phyloP scores from a whole-genome alignment of 1,140 invertebrate genomes.

The Paraescarpia echinospica region DNA sequence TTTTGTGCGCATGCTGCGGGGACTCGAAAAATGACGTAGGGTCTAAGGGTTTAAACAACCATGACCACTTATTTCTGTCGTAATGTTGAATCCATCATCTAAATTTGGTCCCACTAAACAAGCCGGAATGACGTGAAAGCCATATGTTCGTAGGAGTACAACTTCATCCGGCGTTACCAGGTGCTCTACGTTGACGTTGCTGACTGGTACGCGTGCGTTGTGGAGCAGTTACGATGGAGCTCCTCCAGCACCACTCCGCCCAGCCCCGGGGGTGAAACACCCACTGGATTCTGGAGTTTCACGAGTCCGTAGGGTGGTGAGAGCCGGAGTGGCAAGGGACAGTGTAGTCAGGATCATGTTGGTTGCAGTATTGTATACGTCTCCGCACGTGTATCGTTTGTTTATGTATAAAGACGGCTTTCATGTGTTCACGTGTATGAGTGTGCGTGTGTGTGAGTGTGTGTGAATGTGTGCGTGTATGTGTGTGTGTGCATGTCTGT shows the following conservation, averaged over 20 bases:
- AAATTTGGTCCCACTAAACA: too few relatives aligned
- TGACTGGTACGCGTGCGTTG: slow-evolving; percentile 50
- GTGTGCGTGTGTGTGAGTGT: background rate
- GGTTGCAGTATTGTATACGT: background rate
- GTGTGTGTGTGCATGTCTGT: background rate
- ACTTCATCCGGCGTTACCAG: slow-evolving; percentile 50
- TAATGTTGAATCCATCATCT: too few relatives aligned
- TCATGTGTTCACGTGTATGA: background rate
- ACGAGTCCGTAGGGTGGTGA: background rate
- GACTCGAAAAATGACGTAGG: too few relatives aligned
- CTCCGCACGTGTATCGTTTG: background rate
- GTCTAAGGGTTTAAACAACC: too few relatives aligned
- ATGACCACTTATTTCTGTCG: too few relatives aligned
- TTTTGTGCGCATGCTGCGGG: too few relatives aligned
- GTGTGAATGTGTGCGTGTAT: background rate
- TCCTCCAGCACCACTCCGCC: slow-evolving; percentile 32
- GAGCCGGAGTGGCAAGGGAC: background rate
- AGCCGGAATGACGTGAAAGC: background rate
- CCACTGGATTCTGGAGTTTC: background rate
- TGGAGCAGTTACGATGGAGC: slow-evolving; percentile 25
- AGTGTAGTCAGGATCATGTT: background rate
- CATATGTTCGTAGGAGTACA: slow-evolving; percentile 45
- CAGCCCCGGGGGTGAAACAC: background rate
- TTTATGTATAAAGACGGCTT: background rate
- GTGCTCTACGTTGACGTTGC: slow-evolving; percentile 49